Base-by-base conservation (phyloP, 1,140 invertebrate species). In the Camponotus floridanus region DNA sequence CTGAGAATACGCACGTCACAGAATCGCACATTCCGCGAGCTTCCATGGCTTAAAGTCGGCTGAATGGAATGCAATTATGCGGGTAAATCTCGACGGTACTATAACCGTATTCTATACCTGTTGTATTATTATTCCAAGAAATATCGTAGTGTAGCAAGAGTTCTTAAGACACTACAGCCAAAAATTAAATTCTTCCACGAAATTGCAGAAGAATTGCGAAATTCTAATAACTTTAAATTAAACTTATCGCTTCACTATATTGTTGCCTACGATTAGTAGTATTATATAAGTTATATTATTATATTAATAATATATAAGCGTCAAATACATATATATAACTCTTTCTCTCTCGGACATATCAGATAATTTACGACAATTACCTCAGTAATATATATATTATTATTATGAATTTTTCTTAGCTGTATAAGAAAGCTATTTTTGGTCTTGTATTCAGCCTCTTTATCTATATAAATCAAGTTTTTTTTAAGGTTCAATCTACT, bases 41-140 rank as follows among this genome's bases (percentile, higher is more conserved):
- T 78, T 78, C 76, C 76, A 45, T 61, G 76, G 76, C 59, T 78
- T 78, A 65, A 65, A 78, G 78, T 76, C 73, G 68, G 68, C 71
- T 68, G 86, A 89, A 89, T 65, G 81, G 80, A 89, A 89, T 85
- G 68, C 83, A 88, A 89, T 88, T 89, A 89, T 71, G 73, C 42
- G 55, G 87, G 67, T 79, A 85, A 76, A 76, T 88, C 71, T 55
- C 81, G 84, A 42, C 68, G 81, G 74, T 87, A 85, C 81, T 85
- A 65, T 74, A 78, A 87, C 80, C 80, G 74, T 85, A 85, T 70
- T 64, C 70, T 61, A 39, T 76, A 76, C 11, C 9, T 42, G 39
- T 39, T 64, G 81, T 76, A 85, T 85, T 85, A 84, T 84, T 84
- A 85, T 85, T 65, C 71, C 26, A 31, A 76, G 57, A 39, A 85